A percentile compares a stretch with the other conserved stretches of the same genome.
These are phyloP conservation scores for Cataglyphis cursor DNA, from an alignment of 2,888 invertebrate species.

Conservation along the genomic window DNA sequence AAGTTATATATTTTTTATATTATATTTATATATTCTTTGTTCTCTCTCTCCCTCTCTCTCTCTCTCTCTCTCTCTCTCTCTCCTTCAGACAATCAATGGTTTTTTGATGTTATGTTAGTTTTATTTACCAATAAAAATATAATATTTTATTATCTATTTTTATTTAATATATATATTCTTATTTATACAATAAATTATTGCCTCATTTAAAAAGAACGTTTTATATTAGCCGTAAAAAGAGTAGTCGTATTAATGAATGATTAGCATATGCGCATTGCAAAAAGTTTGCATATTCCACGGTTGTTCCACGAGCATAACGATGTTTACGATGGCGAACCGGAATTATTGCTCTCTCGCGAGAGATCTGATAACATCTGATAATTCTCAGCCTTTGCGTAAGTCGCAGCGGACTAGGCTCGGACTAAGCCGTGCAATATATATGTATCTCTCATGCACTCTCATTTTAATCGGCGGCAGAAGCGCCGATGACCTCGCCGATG, in stretches of 20 bases:
- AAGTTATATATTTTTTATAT: not conserved
- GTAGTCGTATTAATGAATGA: not conserved
- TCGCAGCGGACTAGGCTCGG: not conserved
- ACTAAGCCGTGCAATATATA: not conserved
- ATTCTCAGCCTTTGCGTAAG: constrained; percentile 49
- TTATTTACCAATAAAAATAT: too few species aligned
- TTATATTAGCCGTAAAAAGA: not conserved
- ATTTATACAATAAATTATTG: not conserved
- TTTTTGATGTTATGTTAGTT: not conserved
- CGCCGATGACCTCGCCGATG: constrained; percentile 59
- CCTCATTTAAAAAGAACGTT: not conserved
- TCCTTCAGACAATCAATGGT: not conserved
- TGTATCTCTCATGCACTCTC: constrained; percentile 45
- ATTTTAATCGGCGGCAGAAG: constrained; percentile 53
- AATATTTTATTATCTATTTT: not conserved
- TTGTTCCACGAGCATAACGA: not conserved
- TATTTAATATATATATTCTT: not conserved
- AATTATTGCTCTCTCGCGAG: constrained; percentile 6
- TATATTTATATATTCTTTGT: not conserved
- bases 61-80: too few species aligned
- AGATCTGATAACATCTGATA: constrained; percentile 42
- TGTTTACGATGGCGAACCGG: not conserved
- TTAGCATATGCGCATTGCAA: not conserved
- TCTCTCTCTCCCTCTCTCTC: too few species aligned
- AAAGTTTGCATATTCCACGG: constrained; percentile 3